phyloP scores from a whole-genome alignment of 1,140 invertebrate genomes.

The Adoxophyes honmai region DNA sequence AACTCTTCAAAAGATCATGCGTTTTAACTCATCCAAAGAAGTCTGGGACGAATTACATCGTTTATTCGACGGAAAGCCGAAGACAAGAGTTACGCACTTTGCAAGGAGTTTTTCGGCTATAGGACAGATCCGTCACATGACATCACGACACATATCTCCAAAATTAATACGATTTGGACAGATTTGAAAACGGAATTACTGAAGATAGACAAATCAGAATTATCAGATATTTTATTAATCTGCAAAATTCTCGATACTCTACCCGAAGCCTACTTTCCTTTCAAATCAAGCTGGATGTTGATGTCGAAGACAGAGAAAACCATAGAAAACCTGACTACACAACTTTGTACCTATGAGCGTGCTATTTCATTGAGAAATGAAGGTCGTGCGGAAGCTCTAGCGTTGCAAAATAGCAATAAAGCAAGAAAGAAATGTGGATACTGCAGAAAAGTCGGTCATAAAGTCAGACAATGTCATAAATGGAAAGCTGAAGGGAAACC shows the following conservation, averaged over 20 bases:
- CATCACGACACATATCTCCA: conserved; percentile 20
- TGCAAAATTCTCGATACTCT: no score
- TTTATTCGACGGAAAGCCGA: conserved; percentile 27
- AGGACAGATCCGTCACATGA: conserved; percentile 18
- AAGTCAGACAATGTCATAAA: no score
- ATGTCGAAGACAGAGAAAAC: conserved; percentile 18
- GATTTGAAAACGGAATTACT: conserved; percentile 10
- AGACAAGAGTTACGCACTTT: conserved; percentile 25
- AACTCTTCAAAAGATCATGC: conserved; percentile 6
- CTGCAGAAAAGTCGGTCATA: no score
- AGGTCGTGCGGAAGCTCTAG: no score
- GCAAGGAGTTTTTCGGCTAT: conserved; percentile 28
- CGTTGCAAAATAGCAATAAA: no score
- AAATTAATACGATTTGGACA: conserved; percentile 21
- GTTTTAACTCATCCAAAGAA: conserved; percentile 5
- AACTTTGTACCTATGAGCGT: no score
- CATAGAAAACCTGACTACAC: no score
- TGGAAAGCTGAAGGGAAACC: no score
- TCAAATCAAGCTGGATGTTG: conserved; percentile 26
- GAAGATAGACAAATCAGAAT: conserved; percentile 20
- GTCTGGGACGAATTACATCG: conserved; percentile 26
- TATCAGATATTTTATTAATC: no score
- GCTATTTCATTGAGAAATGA: no score
- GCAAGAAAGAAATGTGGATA: no score
- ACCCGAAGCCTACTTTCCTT: no score